phyloP scores from a whole-genome alignment of 2,888 invertebrate species.

The Trichopoda pennipes region DNA sequence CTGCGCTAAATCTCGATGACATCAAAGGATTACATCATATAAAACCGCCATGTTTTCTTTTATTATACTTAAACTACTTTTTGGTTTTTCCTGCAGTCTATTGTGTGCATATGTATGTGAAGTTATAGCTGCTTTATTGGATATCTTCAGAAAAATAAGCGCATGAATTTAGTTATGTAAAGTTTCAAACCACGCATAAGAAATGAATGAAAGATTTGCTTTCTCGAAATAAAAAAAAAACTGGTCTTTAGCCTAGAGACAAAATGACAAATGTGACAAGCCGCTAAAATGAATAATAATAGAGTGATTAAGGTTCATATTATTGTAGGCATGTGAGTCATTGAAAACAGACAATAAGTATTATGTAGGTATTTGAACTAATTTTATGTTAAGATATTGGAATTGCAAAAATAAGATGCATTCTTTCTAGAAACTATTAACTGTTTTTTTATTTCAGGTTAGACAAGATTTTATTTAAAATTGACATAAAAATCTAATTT shows the following conservation, averaged over 20 bases:
- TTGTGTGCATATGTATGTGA: background rate
- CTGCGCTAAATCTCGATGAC: conserved; percentile 41
- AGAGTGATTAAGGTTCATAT: conserved; percentile 51
- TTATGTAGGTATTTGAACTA: conserved; percentile 16
- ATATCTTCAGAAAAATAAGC: conserved; percentile 6
- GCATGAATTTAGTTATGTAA: conserved; percentile 10
- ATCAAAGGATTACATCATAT: conserved; percentile 55
- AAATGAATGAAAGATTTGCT: conserved; percentile 1
- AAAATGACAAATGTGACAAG: conserved; percentile 57
- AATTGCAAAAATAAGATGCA: conserved; percentile 42
- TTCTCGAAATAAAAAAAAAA: conserved; percentile 2
- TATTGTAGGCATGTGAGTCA: conserved; percentile 8
- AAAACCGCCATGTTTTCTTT: conserved; percentile 22
- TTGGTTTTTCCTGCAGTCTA: conserved; percentile 41
- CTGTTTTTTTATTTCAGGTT: background rate
- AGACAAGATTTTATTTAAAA: no score
- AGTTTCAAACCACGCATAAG: conserved; percentile 28
- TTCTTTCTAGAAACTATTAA: background rate
- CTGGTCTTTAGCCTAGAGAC: conserved; percentile 33
- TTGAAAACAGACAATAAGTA: conserved; percentile 11
- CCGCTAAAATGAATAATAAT: conserved; percentile 57
- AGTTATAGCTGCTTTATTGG: conserved; percentile 13
- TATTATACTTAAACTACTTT: conserved; percentile 46
- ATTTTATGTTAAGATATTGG: conserved; percentile 44
- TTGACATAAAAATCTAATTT: background rate